Percentiles rank a stretch among this genome's conserved stretches.
These are phyloP conservation scores for Doris montereyensis DNA, from an alignment of 2,888 invertebrate genomes.

Conservation along the genomic window DNA sequence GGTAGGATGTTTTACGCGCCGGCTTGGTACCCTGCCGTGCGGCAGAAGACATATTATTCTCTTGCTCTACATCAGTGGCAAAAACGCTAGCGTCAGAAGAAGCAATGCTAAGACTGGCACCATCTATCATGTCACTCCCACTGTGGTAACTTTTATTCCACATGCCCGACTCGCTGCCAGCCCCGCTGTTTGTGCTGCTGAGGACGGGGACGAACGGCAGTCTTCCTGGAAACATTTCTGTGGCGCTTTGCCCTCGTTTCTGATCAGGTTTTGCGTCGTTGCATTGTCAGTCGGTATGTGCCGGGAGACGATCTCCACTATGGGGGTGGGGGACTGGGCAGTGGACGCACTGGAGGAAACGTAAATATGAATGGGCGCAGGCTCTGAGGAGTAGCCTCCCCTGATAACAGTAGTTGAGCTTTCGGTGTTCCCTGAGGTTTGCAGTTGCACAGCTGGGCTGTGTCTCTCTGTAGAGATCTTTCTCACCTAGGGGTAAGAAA, in stretches of 20 bases:
- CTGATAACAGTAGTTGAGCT: constrained; percentile 44
- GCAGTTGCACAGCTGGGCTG: not conserved
- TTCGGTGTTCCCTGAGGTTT: constrained; percentile 42
- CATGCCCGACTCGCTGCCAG: constrained; percentile 34
- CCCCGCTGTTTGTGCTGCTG: constrained; percentile 17
- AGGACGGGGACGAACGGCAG: not conserved
- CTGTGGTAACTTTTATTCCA: constrained; percentile 39
- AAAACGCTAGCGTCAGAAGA: constrained; percentile 13
- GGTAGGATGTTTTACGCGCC: constrained; percentile 68
- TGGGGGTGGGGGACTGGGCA: constrained; percentile 53
- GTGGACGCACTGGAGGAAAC: constrained; percentile 58
- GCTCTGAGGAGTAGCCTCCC: constrained; percentile 37
- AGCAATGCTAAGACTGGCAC: constrained; percentile 1
- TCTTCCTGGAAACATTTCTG: too few relatives aligned
- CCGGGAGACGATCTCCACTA: constrained; percentile 59
- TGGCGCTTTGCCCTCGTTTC: too few relatives aligned
- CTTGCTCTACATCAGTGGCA: not conserved
- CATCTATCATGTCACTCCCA: constrained; percentile 38
- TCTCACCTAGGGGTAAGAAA: constrained; percentile 13
- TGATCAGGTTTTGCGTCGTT: not conserved
- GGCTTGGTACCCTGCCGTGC: constrained; percentile 47
- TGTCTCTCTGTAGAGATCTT: constrained; percentile 33
- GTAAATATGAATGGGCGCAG: constrained; percentile 57
- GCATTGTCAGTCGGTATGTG: constrained; percentile 44
- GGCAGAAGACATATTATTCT: too few relatives aligned